A percentile compares a stretch with the other conserved stretches of the same genome.
These are phyloP conservation scores for Polypedilum pembai DNA, from an alignment of 1,140 invertebrate species.

Conservation along the genomic window DNA sequence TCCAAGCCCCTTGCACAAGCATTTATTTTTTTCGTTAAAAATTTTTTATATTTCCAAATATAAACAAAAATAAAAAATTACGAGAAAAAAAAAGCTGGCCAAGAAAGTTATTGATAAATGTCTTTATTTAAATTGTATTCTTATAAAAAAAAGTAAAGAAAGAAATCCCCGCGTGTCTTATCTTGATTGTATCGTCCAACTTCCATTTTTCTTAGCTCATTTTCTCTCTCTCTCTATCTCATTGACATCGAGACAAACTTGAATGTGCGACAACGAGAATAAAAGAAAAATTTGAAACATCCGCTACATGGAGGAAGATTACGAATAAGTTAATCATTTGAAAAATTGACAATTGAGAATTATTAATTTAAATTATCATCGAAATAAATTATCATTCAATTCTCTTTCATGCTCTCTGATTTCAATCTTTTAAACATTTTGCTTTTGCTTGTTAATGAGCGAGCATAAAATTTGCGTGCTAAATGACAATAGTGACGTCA, in stretches of 20 bases:
- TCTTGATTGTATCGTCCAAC: conserved; percentile 18
- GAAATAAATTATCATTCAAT: conserved; percentile 28
- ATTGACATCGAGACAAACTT: background rate
- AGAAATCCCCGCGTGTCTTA: background rate
- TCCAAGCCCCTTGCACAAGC: too few relatives aligned
- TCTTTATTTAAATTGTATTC: conserved; percentile 27
- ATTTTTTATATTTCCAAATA: background rate
- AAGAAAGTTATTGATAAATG: conserved; percentile 24
- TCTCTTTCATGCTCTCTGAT: background rate
- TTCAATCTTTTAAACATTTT: too few relatives aligned
- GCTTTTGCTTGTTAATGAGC: too few relatives aligned
- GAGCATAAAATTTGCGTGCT: too few relatives aligned
- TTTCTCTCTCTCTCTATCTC: background rate
- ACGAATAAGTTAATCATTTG: conserved; percentile 5
- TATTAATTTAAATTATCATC: conserved; percentile 27
- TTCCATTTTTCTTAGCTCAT: conserved; percentile 9
- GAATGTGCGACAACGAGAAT: background rate
- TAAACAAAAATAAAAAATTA: background rate
- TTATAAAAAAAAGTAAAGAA: background rate
- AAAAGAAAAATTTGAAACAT: background rate
- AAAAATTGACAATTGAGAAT: conserved; percentile 22
- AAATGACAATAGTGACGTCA: too few relatives aligned
- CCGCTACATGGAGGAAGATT: conserved; percentile 17
- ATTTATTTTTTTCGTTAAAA: too few relatives aligned
- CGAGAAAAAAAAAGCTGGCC: background rate